phyloP scores from a whole-genome alignment of 2,113 vertebrate species.

The Ageneiosus marmoratus region DNA sequence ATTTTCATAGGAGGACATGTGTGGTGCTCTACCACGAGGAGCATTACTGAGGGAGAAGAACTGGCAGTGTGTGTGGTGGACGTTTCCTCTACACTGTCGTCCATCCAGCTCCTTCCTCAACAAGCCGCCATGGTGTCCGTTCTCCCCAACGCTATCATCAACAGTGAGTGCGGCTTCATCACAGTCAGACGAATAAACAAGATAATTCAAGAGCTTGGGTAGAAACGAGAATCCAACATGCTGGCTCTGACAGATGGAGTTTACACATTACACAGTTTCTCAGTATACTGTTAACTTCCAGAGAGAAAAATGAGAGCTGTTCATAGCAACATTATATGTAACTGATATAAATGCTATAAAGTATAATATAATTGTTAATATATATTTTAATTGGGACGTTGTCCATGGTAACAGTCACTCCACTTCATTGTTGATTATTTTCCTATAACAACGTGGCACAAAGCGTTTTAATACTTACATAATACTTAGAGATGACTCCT shows the following conservation, averaged over 20 bases:
- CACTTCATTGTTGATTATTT: not conserved
- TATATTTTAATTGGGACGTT: no score
- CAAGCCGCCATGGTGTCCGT: conserved; percentile 88
- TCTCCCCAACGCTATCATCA: conserved; percentile 84
- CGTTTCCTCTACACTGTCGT: conserved; percentile 70
- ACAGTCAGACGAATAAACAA: conserved; percentile 7
- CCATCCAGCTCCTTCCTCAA: conserved; percentile 85
- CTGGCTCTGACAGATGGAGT: conserved; percentile 20
- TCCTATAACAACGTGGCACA: not conserved
- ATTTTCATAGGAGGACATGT: conserved; percentile 79
- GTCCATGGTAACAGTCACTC: not conserved
- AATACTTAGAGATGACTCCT: not conserved
- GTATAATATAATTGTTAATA: no score
- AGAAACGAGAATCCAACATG: conserved; percentile 40
- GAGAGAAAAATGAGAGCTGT: no score
- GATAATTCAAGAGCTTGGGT: conserved; percentile 24
- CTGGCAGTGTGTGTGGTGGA: conserved; percentile 84
- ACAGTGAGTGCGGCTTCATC: conserved; percentile 77
- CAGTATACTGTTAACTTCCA: no score
- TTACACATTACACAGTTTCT: no score
- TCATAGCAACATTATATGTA: not conserved
- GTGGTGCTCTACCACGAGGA: conserved; percentile 85
- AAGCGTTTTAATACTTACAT: not conserved
- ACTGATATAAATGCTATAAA: not conserved
- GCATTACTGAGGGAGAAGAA: conserved; percentile 81